A percentile compares a stretch with the other conserved stretches of the same genome.
Evolutionary conservation across 2,888 invertebrate species (phyloP).

Genomic region (Zygogramma bicolorata): DNA sequence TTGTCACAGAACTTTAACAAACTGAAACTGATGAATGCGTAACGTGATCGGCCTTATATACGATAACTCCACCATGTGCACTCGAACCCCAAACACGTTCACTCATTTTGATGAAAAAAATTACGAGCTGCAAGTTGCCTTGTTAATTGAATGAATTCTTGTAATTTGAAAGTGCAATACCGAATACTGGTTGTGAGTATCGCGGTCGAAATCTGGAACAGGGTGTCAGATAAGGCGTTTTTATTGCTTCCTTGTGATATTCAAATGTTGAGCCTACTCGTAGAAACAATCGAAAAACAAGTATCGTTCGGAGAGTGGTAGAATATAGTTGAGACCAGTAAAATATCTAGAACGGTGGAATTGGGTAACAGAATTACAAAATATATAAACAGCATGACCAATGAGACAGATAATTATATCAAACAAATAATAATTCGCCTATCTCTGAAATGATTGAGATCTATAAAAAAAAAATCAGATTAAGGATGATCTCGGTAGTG

Average conservation of each 20-base stretch:
- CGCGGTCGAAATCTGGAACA: conserved; percentile 22
- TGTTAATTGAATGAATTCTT: conserved; percentile 43
- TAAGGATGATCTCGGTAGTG: no score
- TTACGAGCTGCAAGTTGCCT: conserved; percentile 36
- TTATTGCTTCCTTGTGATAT: conserved; percentile 15
- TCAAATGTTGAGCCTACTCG: not conserved
- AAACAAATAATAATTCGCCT: no score
- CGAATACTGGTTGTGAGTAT: conserved; percentile 23
- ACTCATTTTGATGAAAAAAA: conserved; percentile 43
- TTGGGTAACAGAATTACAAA: no score
- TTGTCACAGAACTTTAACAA: conserved; percentile 36
- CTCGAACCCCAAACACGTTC: conserved; percentile 40
- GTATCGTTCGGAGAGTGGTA: no score
- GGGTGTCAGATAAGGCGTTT: conserved; percentile 17
- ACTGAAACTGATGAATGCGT: conserved; percentile 33
- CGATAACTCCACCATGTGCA: conserved; percentile 17
- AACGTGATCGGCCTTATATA: conserved; percentile 43
- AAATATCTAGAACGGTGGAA: no score
- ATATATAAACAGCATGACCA: no score
- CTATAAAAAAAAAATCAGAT: no score
- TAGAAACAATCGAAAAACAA: not conserved
- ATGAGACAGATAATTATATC: no score
- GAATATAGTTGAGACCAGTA: no score
- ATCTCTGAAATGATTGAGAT: no score
- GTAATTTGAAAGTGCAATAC: conserved; percentile 43